phyloP scores from a whole-genome alignment of 2,797 vertebrate genomes.

The Lutjanus argentimaculatus region DNA sequence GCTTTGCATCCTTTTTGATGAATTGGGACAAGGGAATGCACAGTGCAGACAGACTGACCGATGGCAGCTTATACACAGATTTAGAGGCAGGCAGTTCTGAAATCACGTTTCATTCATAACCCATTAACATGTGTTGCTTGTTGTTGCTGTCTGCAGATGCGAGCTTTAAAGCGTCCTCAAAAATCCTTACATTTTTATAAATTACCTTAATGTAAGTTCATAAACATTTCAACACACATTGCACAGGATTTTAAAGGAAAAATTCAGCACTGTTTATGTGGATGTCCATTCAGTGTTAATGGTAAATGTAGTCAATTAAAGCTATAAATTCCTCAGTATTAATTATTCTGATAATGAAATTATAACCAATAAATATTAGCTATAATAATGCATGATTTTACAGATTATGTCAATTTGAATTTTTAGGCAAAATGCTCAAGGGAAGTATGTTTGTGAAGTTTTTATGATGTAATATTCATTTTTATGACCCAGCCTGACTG shows the following conservation, averaged over 20 bases:
- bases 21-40: slow-evolving; percentile 36
- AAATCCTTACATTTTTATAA: not conserved
- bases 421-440: no score
- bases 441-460: no score
- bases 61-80: slow-evolving; percentile 12
- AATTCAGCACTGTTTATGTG: no score
- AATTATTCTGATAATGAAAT: no score
- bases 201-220: not conserved
- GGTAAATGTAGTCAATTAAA: no score
- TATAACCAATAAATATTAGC: no score
- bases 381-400: no score
- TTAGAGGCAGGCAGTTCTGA: slow-evolving; percentile 9
- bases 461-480: no score
- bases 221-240: not conserved
- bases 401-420: no score
- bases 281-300: no score
- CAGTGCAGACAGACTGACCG: slow-evolving; percentile 43
- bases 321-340: no score
- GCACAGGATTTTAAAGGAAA: not conserved
- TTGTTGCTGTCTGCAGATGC: not conserved
- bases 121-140: slow-evolving; percentile 5
- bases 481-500: no score
- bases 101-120: slow-evolving; percentile 23
- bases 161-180: not conserved
- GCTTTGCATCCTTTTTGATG: slow-evolving; percentile 66